Evolutionary conservation across 1,140 invertebrate species (phyloP), one percentile per base, ranked within the genome.

Genomic region (Phymastichus coffea): DNA sequence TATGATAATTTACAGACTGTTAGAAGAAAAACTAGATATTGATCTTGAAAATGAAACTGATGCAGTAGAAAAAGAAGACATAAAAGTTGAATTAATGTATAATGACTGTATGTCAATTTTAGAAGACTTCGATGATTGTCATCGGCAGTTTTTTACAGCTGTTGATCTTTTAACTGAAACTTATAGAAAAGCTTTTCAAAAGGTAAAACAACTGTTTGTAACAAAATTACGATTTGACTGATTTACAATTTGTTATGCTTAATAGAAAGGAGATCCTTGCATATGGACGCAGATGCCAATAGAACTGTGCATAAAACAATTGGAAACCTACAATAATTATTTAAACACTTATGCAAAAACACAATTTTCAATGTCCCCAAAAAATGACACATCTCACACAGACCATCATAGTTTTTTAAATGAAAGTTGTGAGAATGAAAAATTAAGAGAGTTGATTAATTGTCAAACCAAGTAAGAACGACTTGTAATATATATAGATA

Each of bases 231-330:
- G 40, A 20, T n/a, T n/a, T n/a, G n/a, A n/a, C n/a, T n/a, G n/a
- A n/a, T n/a, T 22, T n/a, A 35, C 28, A 7, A 43, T 37, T 43
- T 35, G n/a, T 20, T 48, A 51, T 51, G 12, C 56, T 40, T 48
- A 35, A 44, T 26, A 79, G 77, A 73, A 71, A 69, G 69, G 68
- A 19, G 25, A 58, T 8, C 43, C 66, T 30, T 58, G 69, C 17
- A 54, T 71, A 3, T 79, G 76, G 77, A 70, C 68, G 8, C 74
- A 79, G 66, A 67, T 78, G 61, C 74, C 75, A 19, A 47, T 76
- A 3, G 70, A 80, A 25, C 44, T 67, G 15, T 77, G 73, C 48
- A 67, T 70, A 15, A 79, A 74, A 55, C 73, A 76, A 44, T 61
- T 77, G 26, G 71, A 77, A 61, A 66, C 72, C 8, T 76, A 77